Conservation (phyloP, 2,888 invertebrate genomes). For the Lacanobia oleracea region DNA sequence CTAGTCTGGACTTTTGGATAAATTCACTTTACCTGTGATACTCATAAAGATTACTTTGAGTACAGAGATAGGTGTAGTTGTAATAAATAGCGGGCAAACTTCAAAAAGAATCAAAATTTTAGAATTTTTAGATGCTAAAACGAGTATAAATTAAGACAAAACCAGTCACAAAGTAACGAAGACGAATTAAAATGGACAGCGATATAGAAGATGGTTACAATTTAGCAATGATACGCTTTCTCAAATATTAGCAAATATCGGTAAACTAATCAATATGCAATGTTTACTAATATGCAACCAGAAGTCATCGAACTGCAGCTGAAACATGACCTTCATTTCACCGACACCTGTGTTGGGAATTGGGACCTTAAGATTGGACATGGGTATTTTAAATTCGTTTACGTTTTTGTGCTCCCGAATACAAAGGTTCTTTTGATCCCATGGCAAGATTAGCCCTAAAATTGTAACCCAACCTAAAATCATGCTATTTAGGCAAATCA, state of each 20-base stretch:
- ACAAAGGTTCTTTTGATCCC: background rate
- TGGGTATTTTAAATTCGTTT: conserved; percentile 4
- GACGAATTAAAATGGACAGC: background rate
- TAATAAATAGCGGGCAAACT: too few species aligned
- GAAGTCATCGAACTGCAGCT: conserved; percentile 25
- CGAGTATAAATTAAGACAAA: conserved; percentile 6
- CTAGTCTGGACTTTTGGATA: background rate
- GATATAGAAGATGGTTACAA: background rate
- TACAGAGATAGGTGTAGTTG: background rate
- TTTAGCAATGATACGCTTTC: background rate
- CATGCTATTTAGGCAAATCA: background rate
- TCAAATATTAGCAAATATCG: conserved; percentile 16
- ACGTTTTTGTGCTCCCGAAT: background rate
- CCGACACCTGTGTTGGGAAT: background rate
- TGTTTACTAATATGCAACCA: conserved; percentile 3
- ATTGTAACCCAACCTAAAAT: background rate
- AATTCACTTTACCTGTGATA: background rate
- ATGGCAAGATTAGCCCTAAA: background rate
- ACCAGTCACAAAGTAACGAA: conserved; percentile 1
- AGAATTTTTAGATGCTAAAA: background rate
- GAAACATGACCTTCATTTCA: conserved; percentile 21
- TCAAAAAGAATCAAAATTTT: background rate
- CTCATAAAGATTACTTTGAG: background rate
- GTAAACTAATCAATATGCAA: conserved; percentile 13
- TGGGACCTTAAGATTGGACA: background rate